phyloP scores from a whole-genome alignment of 2,797 vertebrate genomes.

The Selene dorsalis region DNA sequence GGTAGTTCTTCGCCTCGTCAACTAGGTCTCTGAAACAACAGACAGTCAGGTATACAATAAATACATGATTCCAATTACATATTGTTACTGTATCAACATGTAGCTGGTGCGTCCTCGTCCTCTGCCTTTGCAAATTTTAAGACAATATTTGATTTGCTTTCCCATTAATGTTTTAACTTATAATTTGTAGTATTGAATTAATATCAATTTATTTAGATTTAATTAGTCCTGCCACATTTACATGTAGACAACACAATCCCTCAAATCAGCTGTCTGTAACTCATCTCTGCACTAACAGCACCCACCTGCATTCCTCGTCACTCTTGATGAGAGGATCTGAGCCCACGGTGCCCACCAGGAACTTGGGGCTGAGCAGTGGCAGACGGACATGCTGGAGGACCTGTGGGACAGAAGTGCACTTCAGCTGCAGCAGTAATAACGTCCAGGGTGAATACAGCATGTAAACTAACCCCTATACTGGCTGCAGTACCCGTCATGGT shows the following conservation, averaged over 20 bases:
- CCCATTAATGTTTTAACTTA: too few relatives aligned
- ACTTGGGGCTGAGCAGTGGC: conserved; percentile 97
- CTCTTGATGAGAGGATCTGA: conserved; percentile 99
- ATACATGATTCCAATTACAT: neutral
- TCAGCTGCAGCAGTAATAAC: neutral
- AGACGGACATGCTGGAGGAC: conserved; percentile 97
- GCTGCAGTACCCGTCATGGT: too few relatives aligned
- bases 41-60: neutral
- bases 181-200: too few relatives aligned
- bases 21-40: conserved; percentile 91
- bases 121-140: neutral
- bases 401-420: conserved; percentile 70
- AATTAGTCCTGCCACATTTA: too few relatives aligned
- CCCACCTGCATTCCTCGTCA: conserved; percentile 97
- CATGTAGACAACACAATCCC: too few relatives aligned
- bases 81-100: neutral
- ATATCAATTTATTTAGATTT: too few relatives aligned
- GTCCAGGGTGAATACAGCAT: neutral
- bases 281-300: too few relatives aligned
- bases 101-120: neutral
- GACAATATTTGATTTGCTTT: too few relatives aligned
- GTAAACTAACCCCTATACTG: neutral
- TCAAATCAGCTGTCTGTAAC: too few relatives aligned
- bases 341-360: conserved; percentile 97
- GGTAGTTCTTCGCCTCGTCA: conserved; percentile 99